These are phyloP conservation scores for Tachina grossa DNA, from an alignment of 2,888 invertebrate genomes.

Conservation along the genomic window DNA sequence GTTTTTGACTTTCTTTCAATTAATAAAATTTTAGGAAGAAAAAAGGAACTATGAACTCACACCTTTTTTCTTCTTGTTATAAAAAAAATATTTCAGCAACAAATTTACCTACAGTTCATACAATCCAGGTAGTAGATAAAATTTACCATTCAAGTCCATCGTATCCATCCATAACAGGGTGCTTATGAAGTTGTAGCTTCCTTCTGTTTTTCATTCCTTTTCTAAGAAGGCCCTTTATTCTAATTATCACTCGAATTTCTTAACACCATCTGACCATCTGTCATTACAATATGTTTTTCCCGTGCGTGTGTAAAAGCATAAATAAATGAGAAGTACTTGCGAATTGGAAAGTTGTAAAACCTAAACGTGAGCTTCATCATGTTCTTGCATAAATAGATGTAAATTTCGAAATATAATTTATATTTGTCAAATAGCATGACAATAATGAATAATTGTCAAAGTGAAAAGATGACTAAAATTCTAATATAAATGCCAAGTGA, in stretches of 20 bases:
- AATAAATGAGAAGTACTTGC: not conserved
- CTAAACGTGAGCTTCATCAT: not conserved
- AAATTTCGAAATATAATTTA: slow-evolving; percentile 15
- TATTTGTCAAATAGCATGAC: slow-evolving; percentile 12
- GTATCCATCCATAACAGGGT: no score
- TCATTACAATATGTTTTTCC: not conserved
- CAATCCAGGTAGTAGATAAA: no score
- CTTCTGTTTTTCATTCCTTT: not conserved
- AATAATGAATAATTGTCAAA: slow-evolving; percentile 63
- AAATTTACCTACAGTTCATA: no score
- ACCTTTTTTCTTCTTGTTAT: no score
- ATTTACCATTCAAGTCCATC: no score
- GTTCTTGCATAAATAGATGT: not conserved
- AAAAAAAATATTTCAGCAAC: no score
- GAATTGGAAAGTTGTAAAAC: slow-evolving; percentile 6
- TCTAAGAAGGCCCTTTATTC: not conserved
- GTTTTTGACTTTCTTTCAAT: no score
- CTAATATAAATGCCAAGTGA: slow-evolving; percentile 4
- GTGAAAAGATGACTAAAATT: slow-evolving; percentile 20
- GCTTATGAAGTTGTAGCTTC: not conserved
- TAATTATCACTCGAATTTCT: not conserved
- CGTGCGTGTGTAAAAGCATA: slow-evolving; percentile 22
- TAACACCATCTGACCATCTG: not conserved
- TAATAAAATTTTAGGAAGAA: no score
- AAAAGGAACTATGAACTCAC: no score